Evolutionary conservation across 2,888 invertebrate species (phyloP).

Genomic region (Sabatieria punctata): DNA sequence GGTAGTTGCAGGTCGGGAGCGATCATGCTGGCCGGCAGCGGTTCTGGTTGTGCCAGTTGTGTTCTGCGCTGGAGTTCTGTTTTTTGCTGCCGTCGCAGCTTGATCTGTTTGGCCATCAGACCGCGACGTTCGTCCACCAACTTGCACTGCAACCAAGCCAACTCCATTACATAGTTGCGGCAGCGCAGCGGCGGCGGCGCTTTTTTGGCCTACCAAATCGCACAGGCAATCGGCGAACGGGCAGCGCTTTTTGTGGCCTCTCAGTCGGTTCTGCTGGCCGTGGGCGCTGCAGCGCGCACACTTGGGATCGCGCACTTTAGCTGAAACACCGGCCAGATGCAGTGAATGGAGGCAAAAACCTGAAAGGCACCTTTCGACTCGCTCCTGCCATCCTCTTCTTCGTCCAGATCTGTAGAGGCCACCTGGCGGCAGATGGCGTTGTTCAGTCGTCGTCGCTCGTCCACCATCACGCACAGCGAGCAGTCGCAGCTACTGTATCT

Average conservation of each 20-base stretch:
- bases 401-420: slow-evolving; percentile 9
- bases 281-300: slow-evolving; percentile 27
- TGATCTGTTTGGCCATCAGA: slow-evolving; percentile 27
- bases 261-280: slow-evolving; percentile 19
- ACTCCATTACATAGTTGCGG: background rate
- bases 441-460: slow-evolving; percentile 23
- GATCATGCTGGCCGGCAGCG: no score
- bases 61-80: slow-evolving; percentile 4
- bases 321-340: slow-evolving; percentile 3
- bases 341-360: background rate
- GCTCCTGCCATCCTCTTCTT: background rate
- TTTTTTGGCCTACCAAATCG: slow-evolving; percentile 13
- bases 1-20: no score
- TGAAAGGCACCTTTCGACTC: background rate
- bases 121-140: slow-evolving; percentile 22
- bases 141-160: slow-evolving; percentile 15
- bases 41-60: no score
- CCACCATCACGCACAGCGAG: slow-evolving; percentile 24
- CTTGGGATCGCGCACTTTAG: slow-evolving; percentile 14
- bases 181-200: background rate
- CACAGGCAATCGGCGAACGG: slow-evolving; percentile 20
- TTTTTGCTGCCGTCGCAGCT: slow-evolving; percentile 19
- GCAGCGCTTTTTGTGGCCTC: slow-evolving; percentile 26
- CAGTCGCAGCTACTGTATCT: slow-evolving; percentile 22
- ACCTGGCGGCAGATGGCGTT: slow-evolving; percentile 18